Conservation (phyloP, 1,140 invertebrate genomes). For the Ooceraea biroi region DNA sequence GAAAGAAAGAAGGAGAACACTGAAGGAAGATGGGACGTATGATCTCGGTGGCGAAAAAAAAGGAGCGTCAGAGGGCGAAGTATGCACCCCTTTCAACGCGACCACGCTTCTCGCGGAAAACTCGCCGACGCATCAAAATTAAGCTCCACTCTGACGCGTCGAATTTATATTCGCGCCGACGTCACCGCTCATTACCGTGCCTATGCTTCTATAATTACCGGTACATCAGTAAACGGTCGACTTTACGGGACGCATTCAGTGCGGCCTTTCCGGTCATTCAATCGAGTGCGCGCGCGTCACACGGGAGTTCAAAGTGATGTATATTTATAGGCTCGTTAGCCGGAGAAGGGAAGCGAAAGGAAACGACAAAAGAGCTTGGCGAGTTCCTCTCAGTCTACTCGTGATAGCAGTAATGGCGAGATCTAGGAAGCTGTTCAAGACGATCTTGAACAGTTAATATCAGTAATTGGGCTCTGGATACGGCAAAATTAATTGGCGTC, state of each 20-base stretch:
- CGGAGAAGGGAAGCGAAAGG: conserved; percentile 52
- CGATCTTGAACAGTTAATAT: neutral
- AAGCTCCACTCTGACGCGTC: neutral
- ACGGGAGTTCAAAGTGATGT: conserved; percentile 78
- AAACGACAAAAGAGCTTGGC: conserved; percentile 67
- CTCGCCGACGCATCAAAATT: conserved; percentile 36
- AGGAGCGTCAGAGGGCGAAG: conserved; percentile 47
- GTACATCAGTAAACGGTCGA: conserved; percentile 69
- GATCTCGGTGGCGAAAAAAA: conserved; percentile 16
- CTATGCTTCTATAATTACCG: conserved; percentile 72
- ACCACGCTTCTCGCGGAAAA: conserved; percentile 16
- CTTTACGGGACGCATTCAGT: conserved; percentile 46
- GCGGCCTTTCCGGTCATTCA: conserved; percentile 76
- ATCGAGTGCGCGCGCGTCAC: conserved; percentile 69
- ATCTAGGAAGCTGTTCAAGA: neutral
- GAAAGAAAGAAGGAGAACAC: neutral
- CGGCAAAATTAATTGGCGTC: neutral
- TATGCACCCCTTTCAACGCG: conserved; percentile 26
- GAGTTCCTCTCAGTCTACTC: conserved; percentile 21
- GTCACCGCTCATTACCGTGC: conserved; percentile 59
- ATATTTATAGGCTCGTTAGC: conserved; percentile 82
- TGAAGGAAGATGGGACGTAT: neutral
- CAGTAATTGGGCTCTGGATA: neutral
- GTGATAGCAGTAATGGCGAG: neutral
- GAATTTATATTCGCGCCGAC: conserved; percentile 37